Evolutionary conservation across 2,888 invertebrate species (phyloP), one percentile per base, ranked within the genome.

Genomic region (Ichneumon xanthorius): DNA sequence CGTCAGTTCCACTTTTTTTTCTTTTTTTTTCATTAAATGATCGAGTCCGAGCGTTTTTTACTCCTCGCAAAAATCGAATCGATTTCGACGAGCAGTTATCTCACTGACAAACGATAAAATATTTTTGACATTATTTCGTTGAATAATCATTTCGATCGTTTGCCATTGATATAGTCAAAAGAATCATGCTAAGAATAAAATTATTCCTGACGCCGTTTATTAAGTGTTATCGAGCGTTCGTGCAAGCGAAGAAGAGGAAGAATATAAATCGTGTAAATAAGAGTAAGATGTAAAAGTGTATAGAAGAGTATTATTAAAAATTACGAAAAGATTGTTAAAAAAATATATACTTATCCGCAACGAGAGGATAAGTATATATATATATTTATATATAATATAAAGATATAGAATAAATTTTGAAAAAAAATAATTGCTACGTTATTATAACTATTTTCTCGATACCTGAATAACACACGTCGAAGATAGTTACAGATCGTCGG

Each of bases 171-270:
- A 73, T 83, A 86, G 86, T 89, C 73, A 80, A 73, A 68, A 85
- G 80, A 77, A 50, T 88, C 92, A 93, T 92, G 93, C 93, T 68
- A 90, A 87, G 87, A 89, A 89, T 89, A 89, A 90, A 90, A 87
- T 67, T 75, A 83, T 86, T 89, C 92, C 87, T 80, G 83, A 84
- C 88, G 89, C 91, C 92, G 88, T 91, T 92, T 89, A 93, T 93
- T 75, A 90, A 92, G 90, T 88, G 88, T 88, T 85, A 80, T 81
- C 75, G 84, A 90, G 88, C 90, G 91, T 90, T 86, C 73, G 80
- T 72, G 72, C 78, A 76, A 85, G 85, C 77, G 68, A 86, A 72
- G 63, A 86, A 72, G 26, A 19, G 30, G 55, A 70, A 76, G 53
- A 58, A 61, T 11, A 81, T 63, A n/a, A 53, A 65, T 6, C 63